These are phyloP conservation scores for Nyctibius grandis DNA, from an alignment of 2,797 vertebrate species.

Conservation along the genomic window DNA sequence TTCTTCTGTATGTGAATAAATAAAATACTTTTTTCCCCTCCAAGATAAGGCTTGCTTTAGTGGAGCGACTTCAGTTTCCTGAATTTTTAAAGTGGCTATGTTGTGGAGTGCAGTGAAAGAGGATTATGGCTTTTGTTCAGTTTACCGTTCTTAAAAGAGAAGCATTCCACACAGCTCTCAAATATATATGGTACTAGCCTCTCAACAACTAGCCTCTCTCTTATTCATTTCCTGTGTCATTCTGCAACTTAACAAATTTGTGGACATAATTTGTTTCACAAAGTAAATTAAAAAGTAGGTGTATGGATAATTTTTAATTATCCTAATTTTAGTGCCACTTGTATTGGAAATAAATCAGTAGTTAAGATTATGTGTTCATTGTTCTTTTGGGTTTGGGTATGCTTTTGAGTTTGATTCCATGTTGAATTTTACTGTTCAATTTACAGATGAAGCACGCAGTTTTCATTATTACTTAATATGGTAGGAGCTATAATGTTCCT, in stretches of 20 bases:
- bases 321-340: not conserved
- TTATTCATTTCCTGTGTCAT: not conserved
- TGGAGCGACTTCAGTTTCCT: not conserved
- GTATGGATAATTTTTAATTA: not conserved
- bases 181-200: not conserved
- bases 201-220: not conserved
- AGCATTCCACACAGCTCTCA: not conserved
- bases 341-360: not conserved
- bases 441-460: not conserved
- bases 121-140: not conserved
- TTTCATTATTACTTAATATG: not conserved
- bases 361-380: not conserved
- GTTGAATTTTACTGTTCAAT: not conserved
- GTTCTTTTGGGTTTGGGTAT: not conserved
- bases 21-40: fast-evolving
- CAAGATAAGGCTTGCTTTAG: not conserved
- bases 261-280: not conserved
- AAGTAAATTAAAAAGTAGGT: not conserved
- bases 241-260: not conserved
- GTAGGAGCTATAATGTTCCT: not conserved
- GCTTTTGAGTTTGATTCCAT: not conserved
- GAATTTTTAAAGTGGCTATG: not conserved
- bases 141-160: not conserved
- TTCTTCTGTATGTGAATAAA: not conserved
- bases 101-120: not conserved